Base-by-base conservation (phyloP, 2,797 vertebrate genomes). In the Botia almorhae region DNA sequence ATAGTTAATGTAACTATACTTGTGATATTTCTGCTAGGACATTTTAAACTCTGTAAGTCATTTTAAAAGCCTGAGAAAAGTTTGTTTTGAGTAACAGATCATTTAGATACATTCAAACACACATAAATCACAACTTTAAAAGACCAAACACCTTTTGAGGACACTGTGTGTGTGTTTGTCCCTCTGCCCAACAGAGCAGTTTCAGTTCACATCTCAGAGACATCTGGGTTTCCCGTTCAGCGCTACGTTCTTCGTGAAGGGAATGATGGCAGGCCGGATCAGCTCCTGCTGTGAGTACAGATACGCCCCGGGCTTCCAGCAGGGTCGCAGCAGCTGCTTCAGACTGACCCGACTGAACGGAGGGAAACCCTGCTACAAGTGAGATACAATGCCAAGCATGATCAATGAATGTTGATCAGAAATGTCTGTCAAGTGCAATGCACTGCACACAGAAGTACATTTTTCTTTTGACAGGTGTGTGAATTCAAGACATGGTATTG, bases 261-360 rank as follows among this genome's bases (percentile, higher is more conserved):
- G 93, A 65, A 87, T 95, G 29, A 88, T 90, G 85, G 90, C 83
- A 10, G 90, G 93, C 61, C 87, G 93, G 73, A 93, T 95, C 87
- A 95, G 93, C 61, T 92, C 93, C 23, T 96, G 95, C 88, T 95
- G 95, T 3, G 94, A 96, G 86, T 95, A 95, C 86, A 92, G 94
- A 77, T 94, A 95, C 13, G 84, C 84, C 26, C 92, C 92, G 0
- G 94, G 94, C 69, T 94, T 94, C 87, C 94, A 94, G 83, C 95
- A 94, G 89, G 94, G 93, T 72, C 91, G 78, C 68, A 91, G 88
- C 56, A 92, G 94, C 88, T 93, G 91, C 89, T 95, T 96, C 89
- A 88, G 90, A 71, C 74, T 96, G 69, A 82, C 84, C 0, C 90
- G 92, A 82, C 87, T 95, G 73, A 86, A 89, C 16, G 95, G 95